Evolutionary conservation across 2,888 invertebrate species (phyloP), one percentile per base, ranked within the genome.

Genomic region (Terebella lapidaria): DNA sequence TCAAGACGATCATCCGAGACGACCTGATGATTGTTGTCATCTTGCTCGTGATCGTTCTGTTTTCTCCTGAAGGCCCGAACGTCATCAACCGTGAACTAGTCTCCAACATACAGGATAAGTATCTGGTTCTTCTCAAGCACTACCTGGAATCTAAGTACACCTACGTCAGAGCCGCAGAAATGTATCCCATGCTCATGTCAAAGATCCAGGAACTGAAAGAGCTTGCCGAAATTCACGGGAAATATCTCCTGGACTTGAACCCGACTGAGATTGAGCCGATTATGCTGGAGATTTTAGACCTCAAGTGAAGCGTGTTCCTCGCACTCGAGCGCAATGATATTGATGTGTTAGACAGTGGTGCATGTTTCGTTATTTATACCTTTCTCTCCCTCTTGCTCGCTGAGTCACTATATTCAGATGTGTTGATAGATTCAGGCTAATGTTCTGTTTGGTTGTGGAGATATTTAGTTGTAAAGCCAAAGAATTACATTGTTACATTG

Each of bases 211-310:
- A 95, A 76, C 86, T 96, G 25, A 88, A 92, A 69, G 88, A 88
- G 73, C 84, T 95, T 57, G 92, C 93, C 62, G 92, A 93, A 71
- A 91, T 91, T 71, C 89, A 94, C n/a, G 90, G 94, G 5, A 88
- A 89, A 45, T 91, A 94, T 2, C 92, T 94, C 79, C 84, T 95
- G 27, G 91, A 94, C 81, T 91, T 94, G 1, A 93, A 95, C 84
- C 94, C 95, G 29, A 85, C 88, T 62, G 87, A 89, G 75, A 90
- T 96, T 51, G 94, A 94, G 73, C 96, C 95, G 0, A 83, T 96
- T 42, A 84, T 96, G 52, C 89, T 94, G 78, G 95, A 96, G 85
- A 93, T 96, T 75, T 93, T 96, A 73, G 94, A 95, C 83, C 84
- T 95, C 64, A 75, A 77, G 54, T 58, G 45, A 58, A 20, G 42